Evolutionary conservation across 2,113 vertebrate genomes (phyloP).

Genomic region (Crotalus tigris): DNA sequence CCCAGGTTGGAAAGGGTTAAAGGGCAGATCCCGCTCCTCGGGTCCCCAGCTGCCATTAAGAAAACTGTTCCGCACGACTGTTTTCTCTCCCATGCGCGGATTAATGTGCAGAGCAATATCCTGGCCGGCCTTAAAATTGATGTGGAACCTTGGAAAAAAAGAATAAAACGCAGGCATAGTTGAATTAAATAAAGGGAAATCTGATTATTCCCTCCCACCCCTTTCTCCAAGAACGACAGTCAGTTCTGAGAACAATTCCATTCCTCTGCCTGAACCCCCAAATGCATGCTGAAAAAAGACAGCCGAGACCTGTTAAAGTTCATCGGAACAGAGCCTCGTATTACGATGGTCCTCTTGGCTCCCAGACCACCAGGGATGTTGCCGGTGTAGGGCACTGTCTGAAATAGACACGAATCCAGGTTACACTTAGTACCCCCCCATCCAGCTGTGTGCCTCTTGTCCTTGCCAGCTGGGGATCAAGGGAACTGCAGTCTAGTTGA

Average conservation of each 20-base stretch:
- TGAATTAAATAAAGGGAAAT: neutral
- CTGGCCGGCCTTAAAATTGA: constrained; percentile 71
- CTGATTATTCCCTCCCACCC: neutral
- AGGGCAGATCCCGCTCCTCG: constrained; percentile 66
- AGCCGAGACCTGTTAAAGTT: constrained; percentile 61
- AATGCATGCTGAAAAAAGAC: neutral
- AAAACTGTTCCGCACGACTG: constrained; percentile 75
- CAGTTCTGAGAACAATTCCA: neutral
- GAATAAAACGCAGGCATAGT: neutral
- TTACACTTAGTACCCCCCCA: neutral
- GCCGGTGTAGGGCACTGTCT: constrained; percentile 72
- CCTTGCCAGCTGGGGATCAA: neutral
- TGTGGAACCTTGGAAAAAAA: constrained; percentile 58
- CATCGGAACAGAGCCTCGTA: constrained; percentile 74
- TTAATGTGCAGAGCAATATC: constrained; percentile 78
- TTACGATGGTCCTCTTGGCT: constrained; percentile 74
- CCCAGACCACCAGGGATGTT: constrained; percentile 73
- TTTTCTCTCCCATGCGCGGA: constrained; percentile 56
- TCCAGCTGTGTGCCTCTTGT: rapidly evolving
- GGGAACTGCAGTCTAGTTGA: neutral
- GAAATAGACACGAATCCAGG: neutral
- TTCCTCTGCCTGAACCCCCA: neutral
- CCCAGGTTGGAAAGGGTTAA: constrained; percentile 78
- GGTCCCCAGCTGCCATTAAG: constrained; percentile 70
- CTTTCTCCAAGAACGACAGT: no score